Evolutionary conservation across 2,113 vertebrate species (phyloP), one percentile per base, ranked within the genome.

Genomic region (Theristicus caerulescens): DNA sequence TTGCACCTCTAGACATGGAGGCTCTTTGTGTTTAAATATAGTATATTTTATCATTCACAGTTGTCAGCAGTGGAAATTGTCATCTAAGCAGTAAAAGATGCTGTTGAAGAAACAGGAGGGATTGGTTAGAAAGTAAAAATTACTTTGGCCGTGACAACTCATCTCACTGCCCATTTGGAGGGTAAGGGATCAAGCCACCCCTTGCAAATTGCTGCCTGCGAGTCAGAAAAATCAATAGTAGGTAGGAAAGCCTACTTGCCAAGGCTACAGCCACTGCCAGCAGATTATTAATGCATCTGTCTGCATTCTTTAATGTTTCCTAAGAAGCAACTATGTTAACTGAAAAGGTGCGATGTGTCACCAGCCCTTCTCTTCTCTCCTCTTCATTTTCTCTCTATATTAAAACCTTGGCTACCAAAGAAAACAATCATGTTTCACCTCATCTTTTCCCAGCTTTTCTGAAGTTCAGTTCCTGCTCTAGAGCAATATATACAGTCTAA

Each of bases 371-470:
- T 96, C 95, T 51, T 96, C 96, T 96, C 97, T 95, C 95, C 95
- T 95, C 89, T 96, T 96, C 96, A 86, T 97, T 93, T 97, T 96
- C 91, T 77, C 86, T 77, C 91, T 82, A 88, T 96, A 97, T 97
- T 96, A 96, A 97, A 96, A 97, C 55, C 86, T 93, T 94, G 89
- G 94, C 96, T 97, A 96, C 96, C 95, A 97, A 95, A 97, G 97
- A 97, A 97, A 96, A 96, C 91, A 97, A 96, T 97, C 96, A 94
- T 7, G 78, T 78, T 94, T 96, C 97, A 97, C 96, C 95, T 97
- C 95, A 96, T 97, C 96, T 96, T 96, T 96, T 96, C 96, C 96
- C 97, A 97, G 95, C 71, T 97, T 96, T 97, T 88, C 94, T 81
- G 93, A 96, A 96, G 93, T 83, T 91, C 93, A 94, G 94, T 95